Conservation (phyloP, 1,140 invertebrate species). For the Tetragonula clypearis region DNA sequence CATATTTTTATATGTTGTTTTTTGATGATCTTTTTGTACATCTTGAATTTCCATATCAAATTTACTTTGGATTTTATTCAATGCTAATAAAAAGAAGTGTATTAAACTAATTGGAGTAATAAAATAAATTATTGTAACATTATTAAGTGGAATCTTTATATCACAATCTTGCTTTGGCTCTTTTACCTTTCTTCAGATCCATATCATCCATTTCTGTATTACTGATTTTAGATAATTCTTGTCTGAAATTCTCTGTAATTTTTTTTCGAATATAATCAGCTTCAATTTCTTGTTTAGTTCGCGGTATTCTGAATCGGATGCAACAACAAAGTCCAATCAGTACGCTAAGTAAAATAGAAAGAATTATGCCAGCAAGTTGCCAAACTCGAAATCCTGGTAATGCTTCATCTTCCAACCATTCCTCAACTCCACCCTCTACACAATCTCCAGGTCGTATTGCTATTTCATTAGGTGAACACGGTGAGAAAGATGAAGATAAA, state of each 20-base stretch:
- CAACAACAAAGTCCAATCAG: slow-evolving; percentile 92
- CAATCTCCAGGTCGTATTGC: slow-evolving; percentile 64
- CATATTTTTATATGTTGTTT: slow-evolving; percentile 40
- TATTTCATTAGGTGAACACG: slow-evolving; percentile 67
- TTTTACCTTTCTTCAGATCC: slow-evolving; percentile 89
- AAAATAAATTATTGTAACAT: neutral
- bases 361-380: slow-evolving; percentile 76
- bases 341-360: slow-evolving; percentile 75
- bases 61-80: slow-evolving; percentile 80
- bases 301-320: slow-evolving; percentile 91
- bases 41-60: slow-evolving; percentile 79
- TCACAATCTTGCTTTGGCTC: slow-evolving; percentile 1
- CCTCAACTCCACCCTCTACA: slow-evolving; percentile 62
- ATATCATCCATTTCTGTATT: slow-evolving; percentile 93
- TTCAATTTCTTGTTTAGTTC: slow-evolving; percentile 96
- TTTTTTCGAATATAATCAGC: slow-evolving; percentile 93
- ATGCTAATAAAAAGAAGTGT: slow-evolving; percentile 71
- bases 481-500: slow-evolving; percentile 47
- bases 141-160: neutral
- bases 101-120: neutral
- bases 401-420: slow-evolving; percentile 75
- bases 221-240: slow-evolving; percentile 90
- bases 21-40: slow-evolving; percentile 60
- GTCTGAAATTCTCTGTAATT: slow-evolving; percentile 90
- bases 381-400: slow-evolving; percentile 77